These are phyloP conservation scores for Phylloscopus whistleri DNA, from an alignment of 2,113 vertebrate species.

Conservation along the genomic window DNA sequence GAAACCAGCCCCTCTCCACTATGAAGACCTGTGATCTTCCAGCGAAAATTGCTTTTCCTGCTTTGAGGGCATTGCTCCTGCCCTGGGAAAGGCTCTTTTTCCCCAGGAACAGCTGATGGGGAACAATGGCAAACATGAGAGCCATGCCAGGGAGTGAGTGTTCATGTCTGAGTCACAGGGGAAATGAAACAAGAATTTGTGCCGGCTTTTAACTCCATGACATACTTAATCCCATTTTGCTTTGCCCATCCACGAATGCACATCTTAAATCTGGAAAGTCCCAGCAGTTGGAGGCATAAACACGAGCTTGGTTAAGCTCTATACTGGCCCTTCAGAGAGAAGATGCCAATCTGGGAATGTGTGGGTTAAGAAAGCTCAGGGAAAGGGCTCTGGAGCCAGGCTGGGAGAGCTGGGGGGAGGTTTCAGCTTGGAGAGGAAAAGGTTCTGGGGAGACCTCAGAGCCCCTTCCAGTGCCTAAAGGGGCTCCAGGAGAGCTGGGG, in stretches of 20 bases:
- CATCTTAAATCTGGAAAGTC: background rate
- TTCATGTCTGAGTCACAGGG: slow-evolving; percentile 39
- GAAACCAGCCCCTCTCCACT: background rate
- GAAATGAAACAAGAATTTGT: slow-evolving; percentile 26
- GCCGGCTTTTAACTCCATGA: background rate
- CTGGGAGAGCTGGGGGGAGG: background rate
- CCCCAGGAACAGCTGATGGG: background rate
- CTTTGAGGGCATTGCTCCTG: accelerated
- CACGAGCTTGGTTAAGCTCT: background rate
- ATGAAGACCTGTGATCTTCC: background rate
- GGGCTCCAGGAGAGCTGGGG: background rate
- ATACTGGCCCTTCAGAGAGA: background rate
- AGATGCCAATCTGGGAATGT: background rate
- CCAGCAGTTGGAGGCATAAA: background rate
- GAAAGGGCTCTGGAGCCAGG: background rate
- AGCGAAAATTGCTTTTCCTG: background rate
- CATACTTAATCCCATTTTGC: background rate
- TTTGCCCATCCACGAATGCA: background rate
- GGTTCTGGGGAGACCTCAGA: background rate
- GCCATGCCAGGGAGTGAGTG: background rate
- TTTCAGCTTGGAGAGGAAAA: background rate
- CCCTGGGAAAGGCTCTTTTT: background rate
- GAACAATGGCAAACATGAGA: background rate
- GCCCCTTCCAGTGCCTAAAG: background rate
- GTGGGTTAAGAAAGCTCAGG: background rate